Evolutionary conservation across 1,140 invertebrate species (phyloP).

Genomic region (Eubasilissa regina): DNA sequence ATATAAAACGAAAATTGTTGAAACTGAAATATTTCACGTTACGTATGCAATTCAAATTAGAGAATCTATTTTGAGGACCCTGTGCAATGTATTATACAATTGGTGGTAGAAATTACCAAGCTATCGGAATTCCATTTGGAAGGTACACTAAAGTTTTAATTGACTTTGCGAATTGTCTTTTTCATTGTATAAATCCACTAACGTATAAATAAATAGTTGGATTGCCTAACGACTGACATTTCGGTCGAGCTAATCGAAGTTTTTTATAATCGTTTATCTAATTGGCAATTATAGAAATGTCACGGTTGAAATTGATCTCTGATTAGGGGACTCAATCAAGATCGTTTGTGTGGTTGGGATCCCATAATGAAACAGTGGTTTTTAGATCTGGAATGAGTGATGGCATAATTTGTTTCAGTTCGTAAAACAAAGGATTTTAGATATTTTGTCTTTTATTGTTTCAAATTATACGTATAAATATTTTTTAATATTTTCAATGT

Average conservation of each 20-base stretch:
- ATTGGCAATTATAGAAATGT: conserved; percentile 34
- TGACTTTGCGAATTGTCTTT: conserved; percentile 54
- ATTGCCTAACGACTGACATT: conserved; percentile 28
- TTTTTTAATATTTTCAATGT: too few relatives aligned
- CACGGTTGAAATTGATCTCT: conserved; percentile 6
- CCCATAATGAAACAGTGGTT: neutral
- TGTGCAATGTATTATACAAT: conserved; percentile 41
- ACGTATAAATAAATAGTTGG: conserved; percentile 49
- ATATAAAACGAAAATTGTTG: too few relatives aligned
- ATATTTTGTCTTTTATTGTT: too few relatives aligned
- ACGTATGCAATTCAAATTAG: too few relatives aligned
- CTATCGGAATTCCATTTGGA: conserved; percentile 54
- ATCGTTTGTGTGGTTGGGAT: neutral
- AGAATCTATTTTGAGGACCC: neutral
- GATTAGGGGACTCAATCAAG: conserved; percentile 27
- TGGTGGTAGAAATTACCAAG: conserved; percentile 8
- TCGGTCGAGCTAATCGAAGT: conserved; percentile 15
- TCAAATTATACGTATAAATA: too few relatives aligned
- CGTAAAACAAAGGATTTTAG: too few relatives aligned
- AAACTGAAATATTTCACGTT: too few relatives aligned
- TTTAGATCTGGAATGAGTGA: too few relatives aligned
- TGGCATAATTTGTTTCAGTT: too few relatives aligned
- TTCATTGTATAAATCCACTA: conserved; percentile 44
- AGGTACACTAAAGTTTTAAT: conserved; percentile 53
- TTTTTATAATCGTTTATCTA: conserved; percentile 35